A percentile compares a stretch with the other conserved stretches of the same genome.
phyloP scores from a whole-genome alignment of 2,797 vertebrate genomes.

The Tarsius wallacei region DNA sequence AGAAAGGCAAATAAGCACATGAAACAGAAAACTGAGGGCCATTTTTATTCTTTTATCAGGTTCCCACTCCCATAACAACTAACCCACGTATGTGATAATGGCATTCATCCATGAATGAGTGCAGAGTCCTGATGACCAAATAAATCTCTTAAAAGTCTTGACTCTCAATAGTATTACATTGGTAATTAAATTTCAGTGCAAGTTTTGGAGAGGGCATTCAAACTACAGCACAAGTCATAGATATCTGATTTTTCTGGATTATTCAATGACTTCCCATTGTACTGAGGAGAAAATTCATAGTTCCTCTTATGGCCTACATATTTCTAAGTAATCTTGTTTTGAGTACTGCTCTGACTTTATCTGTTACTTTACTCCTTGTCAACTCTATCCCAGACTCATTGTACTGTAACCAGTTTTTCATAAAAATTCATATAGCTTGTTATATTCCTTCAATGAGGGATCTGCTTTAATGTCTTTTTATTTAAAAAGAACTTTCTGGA shows the following conservation, averaged over 20 bases:
- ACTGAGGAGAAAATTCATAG: neutral
- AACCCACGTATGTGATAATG: neutral
- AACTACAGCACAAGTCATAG: neutral
- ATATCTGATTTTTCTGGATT: neutral
- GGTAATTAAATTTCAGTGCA: neutral
- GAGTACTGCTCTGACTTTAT: neutral
- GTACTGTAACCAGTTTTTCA: neutral
- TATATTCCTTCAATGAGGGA: neutral
- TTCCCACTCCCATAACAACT: neutral
- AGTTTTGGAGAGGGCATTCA: neutral
- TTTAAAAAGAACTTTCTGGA: neutral
- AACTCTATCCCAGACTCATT: neutral
- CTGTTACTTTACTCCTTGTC: neutral
- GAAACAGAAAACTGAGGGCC: neutral
- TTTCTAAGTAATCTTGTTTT: neutral
- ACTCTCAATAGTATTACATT: neutral
- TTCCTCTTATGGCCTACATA: neutral
- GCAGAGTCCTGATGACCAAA: neutral
- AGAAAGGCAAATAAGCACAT: neutral
- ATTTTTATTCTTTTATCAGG: too few relatives aligned
- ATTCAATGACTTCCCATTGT: neutral
- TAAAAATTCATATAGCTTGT: neutral
- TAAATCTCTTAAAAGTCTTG: neutral
- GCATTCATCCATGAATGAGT: too few relatives aligned
- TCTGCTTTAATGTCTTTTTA: neutral